A percentile compares a stretch with the other conserved stretches of the same genome.
Evolutionary conservation across 2,888 invertebrate genomes (phyloP).

Genomic region (Lasioglossum lativentre): DNA sequence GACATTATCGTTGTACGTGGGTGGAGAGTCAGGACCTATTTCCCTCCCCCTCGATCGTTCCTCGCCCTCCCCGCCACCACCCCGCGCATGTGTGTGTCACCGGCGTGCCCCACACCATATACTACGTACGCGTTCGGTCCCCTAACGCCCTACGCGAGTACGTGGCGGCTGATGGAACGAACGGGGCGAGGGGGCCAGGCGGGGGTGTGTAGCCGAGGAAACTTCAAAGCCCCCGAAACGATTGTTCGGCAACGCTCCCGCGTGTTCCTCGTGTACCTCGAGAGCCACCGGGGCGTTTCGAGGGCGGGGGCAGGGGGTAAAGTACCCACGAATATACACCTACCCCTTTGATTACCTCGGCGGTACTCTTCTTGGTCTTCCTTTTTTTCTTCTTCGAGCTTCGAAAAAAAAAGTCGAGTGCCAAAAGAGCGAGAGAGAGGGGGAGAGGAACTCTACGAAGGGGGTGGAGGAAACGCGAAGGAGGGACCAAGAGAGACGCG

Average conservation of each 20-base stretch:
- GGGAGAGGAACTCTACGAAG: background rate
- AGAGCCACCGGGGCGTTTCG: conserved; percentile 69
- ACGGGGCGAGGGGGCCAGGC: conserved; percentile 24
- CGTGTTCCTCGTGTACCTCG: conserved; percentile 69
- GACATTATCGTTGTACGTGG: conserved; percentile 65
- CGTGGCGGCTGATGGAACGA: conserved; percentile 52
- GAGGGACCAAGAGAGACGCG: conserved; percentile 36
- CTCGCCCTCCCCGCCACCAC: conserved; percentile 1
- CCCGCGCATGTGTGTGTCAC: conserved; percentile 24
- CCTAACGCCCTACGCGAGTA: conserved; percentile 33
- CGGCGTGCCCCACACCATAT: conserved; percentile 31
- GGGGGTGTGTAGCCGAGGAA: conserved; percentile 67
- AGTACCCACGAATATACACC: conserved; percentile 76
- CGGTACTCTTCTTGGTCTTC: conserved; percentile 66
- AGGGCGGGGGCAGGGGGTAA: conserved; percentile 68
- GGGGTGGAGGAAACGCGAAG: background rate
- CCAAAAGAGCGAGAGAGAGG: background rate
- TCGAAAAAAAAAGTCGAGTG: conserved; percentile 42
- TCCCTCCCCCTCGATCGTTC: conserved; percentile 51
- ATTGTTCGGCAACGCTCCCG: conserved; percentile 78
- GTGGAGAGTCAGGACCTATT: conserved; percentile 60
- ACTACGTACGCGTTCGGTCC: conserved; percentile 26
- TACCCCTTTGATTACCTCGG: conserved; percentile 80
- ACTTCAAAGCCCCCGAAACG: conserved; percentile 81
- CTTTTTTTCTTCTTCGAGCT: conserved; percentile 54